Evolutionary conservation across 2,888 invertebrate genomes (phyloP).

Genomic region (Cheilosia soror): DNA sequence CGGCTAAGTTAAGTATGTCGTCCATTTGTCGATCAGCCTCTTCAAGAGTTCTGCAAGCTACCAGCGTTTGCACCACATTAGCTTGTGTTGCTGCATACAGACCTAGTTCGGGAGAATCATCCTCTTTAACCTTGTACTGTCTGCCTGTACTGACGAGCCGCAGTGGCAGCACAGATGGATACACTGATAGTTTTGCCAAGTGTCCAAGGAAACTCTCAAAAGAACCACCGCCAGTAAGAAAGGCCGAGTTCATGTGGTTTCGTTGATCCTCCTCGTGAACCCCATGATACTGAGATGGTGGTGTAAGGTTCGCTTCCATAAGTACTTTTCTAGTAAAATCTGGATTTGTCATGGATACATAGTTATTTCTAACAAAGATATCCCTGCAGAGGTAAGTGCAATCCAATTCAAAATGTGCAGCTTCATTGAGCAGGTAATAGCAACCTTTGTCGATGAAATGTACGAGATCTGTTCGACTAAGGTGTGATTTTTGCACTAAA

Average conservation of each 20-base stretch:
- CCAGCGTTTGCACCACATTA: constrained; percentile 88
- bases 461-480: constrained; percentile 80
- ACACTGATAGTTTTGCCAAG: constrained; percentile 87
- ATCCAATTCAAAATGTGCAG: constrained; percentile 88
- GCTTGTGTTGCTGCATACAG: constrained; percentile 89
- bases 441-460: constrained; percentile 84
- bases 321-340: constrained; percentile 91
- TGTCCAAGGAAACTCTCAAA: constrained; percentile 89
- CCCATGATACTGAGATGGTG: constrained; percentile 86
- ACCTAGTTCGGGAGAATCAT: constrained; percentile 80
- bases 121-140: constrained; percentile 84
- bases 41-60: constrained; percentile 84
- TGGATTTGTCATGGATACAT: constrained; percentile 88
- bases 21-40: constrained; percentile 86
- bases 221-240: constrained; percentile 91
- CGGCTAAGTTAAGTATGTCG: constrained; percentile 84
- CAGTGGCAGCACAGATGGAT: constrained; percentile 87
- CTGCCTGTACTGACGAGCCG: constrained; percentile 89
- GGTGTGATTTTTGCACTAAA: constrained; percentile 80
- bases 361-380: constrained; percentile 84
- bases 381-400: constrained; percentile 79
- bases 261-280: constrained; percentile 85
- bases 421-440: constrained; percentile 88
- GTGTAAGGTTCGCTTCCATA: constrained; percentile 88
- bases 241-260: constrained; percentile 85